These are phyloP conservation scores for Rugalucina vietnamica DNA, from an alignment of 2,888 invertebrate species.

Conservation along the genomic window DNA sequence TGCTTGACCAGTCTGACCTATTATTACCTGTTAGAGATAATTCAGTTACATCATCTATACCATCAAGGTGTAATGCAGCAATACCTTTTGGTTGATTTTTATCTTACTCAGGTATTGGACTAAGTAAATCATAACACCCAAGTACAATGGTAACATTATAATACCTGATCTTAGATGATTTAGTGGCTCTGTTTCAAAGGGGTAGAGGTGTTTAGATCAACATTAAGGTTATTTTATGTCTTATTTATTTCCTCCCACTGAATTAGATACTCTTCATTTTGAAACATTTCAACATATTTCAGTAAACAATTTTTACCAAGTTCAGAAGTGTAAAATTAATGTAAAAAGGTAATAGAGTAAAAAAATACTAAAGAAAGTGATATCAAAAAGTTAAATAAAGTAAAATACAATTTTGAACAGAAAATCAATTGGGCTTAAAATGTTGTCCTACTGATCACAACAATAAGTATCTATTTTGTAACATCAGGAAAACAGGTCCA, in stretches of 20 bases:
- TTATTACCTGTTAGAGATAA: neutral
- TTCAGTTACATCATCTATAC: neutral
- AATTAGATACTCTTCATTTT: neutral
- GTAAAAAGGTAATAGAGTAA: too few relatives aligned
- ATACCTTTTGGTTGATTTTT: slow-evolving; percentile 5
- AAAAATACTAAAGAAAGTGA: too few relatives aligned
- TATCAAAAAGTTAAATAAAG: too few relatives aligned
- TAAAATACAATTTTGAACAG: too few relatives aligned
- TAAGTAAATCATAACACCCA: neutral
- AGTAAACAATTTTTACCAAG: neutral
- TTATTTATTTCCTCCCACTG: neutral
- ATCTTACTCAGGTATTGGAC: neutral
- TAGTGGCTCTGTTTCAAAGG: neutral
- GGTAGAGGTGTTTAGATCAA: slow-evolving; percentile 2
- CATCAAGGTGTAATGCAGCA: neutral
- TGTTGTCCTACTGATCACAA: too few relatives aligned
- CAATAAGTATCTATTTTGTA: too few relatives aligned
- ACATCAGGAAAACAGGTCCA: too few relatives aligned
- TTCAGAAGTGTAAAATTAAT: too few relatives aligned
- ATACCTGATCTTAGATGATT: neutral
- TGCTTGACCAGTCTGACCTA: neutral
- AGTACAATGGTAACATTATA: neutral
- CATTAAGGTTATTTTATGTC: neutral
- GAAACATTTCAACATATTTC: neutral
- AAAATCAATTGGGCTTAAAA: too few relatives aligned